Conservation (phyloP, 2,797 vertebrate species). For the Enteromius afrohamiltoni region DNA sequence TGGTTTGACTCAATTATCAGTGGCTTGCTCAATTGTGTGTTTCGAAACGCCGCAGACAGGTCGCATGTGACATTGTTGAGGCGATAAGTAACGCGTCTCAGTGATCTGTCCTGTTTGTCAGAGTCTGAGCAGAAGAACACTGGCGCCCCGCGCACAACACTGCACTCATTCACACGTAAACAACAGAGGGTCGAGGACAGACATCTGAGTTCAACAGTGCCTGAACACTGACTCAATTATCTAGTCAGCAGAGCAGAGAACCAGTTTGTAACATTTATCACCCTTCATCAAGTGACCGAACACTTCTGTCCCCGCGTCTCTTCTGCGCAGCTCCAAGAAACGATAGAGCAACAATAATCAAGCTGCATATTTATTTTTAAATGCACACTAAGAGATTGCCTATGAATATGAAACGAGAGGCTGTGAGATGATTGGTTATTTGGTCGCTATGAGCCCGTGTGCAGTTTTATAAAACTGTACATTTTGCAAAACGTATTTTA, state of each 20-base stretch:
- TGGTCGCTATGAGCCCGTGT: neutral
- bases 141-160: constrained; percentile 81
- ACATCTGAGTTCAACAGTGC: constrained; percentile 88
- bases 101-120: constrained; percentile 2
- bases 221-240: constrained; percentile 74
- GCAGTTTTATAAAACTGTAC: neutral
- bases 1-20: neutral
- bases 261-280: constrained; percentile 66
- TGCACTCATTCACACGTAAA: constrained; percentile 94
- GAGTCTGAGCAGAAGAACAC: constrained; percentile 18
- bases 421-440: neutral
- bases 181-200: constrained; percentile 83
- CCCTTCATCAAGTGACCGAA: neutral
- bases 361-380: neutral
- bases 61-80: neutral
- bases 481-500: neutral
- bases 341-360: neutral
- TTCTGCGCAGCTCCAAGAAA: neutral
- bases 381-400: neutral
- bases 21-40: constrained; percentile 17
- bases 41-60: constrained; percentile 14
- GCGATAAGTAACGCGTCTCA: neutral
- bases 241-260: constrained; percentile 62
- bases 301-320: neutral
- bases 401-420: neutral